phyloP scores from a whole-genome alignment of 2,113 vertebrate species.

The Chaetodon auriga region DNA sequence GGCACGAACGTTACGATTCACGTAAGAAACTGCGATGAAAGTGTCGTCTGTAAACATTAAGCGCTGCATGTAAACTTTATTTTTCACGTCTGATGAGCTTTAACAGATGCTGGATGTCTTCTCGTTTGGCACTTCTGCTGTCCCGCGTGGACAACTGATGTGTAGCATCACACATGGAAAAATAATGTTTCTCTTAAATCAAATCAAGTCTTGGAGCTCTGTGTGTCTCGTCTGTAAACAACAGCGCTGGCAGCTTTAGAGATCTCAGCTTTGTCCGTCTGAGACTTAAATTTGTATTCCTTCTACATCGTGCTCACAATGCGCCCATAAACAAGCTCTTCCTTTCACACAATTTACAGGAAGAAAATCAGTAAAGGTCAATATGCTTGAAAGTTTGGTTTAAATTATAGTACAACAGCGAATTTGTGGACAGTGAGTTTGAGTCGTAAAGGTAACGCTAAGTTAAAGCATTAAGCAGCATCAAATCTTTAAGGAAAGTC shows the following conservation, averaged over 20 bases:
- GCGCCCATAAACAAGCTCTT: neutral
- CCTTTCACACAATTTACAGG: neutral
- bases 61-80: constrained; percentile 79
- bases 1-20: constrained; percentile 53
- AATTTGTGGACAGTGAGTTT: constrained; percentile 3
- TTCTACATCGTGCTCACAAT: neutral
- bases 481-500: neutral
- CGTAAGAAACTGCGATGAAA: constrained; percentile 45
- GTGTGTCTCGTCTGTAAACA: constrained; percentile 71
- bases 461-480: constrained; percentile 58
- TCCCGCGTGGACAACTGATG: constrained; percentile 19
- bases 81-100: constrained; percentile 19
- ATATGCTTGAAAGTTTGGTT: constrained; percentile 53
- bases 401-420: neutral
- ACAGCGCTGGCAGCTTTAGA: constrained; percentile 64
- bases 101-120: constrained; percentile 42
- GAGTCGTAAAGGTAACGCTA: constrained; percentile 22
- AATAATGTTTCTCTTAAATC: neutral
- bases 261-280: constrained; percentile 45
- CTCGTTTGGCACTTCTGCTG: constrained; percentile 78
- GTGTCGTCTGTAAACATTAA: constrained; percentile 81
- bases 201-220: constrained; percentile 33
- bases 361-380: constrained; percentile 56
- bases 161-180: constrained; percentile 41
- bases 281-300: constrained; percentile 11